Percentiles rank a stretch among this genome's conserved stretches.
These are phyloP conservation scores for Channallabes apus DNA, from an alignment of 2,797 vertebrate genomes.

Conservation along the genomic window DNA sequence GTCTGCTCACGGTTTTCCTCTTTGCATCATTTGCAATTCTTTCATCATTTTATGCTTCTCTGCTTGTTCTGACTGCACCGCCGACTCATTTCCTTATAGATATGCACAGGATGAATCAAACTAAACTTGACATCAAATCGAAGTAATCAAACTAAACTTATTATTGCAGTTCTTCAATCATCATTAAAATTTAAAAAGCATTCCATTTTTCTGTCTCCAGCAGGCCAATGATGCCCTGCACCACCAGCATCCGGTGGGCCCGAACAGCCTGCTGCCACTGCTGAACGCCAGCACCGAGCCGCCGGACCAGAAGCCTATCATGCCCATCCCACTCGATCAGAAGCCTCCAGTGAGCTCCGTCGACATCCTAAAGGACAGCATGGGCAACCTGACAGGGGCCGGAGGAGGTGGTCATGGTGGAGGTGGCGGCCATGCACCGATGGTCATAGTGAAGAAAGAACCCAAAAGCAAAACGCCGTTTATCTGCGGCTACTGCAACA, in stretches of 20 bases:
- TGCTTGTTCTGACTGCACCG: not conserved
- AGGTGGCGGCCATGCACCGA: constrained; percentile 47
- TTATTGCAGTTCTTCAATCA: not conserved
- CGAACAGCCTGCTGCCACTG: constrained; percentile 94
- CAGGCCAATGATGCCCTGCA: constrained; percentile 97
- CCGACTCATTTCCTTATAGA: not conserved
- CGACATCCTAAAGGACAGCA: constrained; percentile 91
- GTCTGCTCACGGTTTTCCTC: not conserved
- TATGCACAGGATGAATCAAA: not conserved
- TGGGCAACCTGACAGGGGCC: constrained; percentile 60
- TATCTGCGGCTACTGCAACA: constrained; percentile 98
- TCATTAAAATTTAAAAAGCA: not conserved
- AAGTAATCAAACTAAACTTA: not conserved
- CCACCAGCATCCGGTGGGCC: constrained; percentile 97
- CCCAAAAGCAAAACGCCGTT: constrained; percentile 96
- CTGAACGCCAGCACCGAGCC: constrained; percentile 91
- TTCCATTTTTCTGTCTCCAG: constrained; percentile 60
- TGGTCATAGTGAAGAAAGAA: constrained; percentile 92
- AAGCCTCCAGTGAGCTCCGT: constrained; percentile 87
- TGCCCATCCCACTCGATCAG: constrained; percentile 94
- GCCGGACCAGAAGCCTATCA: constrained; percentile 94
- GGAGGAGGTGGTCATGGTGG: constrained; percentile 64
- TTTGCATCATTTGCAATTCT: not conserved
- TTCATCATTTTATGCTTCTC: not conserved
- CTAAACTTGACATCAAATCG: no score